Percentiles rank a stretch among this genome's conserved stretches.
Conservation (phyloP, 2,797 vertebrate species). For the Ispidina picta region DNA sequence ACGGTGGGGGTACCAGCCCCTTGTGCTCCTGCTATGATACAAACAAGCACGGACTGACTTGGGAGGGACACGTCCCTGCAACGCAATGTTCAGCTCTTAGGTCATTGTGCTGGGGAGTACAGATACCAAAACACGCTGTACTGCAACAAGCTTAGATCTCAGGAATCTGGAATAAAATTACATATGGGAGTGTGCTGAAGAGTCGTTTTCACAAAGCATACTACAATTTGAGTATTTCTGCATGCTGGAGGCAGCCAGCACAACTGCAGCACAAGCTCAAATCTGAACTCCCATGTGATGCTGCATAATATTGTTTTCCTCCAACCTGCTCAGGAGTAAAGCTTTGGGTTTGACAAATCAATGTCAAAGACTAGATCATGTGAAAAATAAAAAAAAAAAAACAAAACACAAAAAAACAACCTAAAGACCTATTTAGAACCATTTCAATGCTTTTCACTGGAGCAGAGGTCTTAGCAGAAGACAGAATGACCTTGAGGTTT, state of each 20-base stretch:
- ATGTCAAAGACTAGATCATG: neutral
- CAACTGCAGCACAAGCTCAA: neutral
- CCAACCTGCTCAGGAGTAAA: neutral
- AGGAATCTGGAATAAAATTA: neutral
- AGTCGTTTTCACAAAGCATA: neutral
- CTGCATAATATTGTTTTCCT: neutral
- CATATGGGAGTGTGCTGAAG: neutral
- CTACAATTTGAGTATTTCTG: neutral
- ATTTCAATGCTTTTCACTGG: neutral
- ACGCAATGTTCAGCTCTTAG: rapidly evolving
- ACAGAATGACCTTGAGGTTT: neutral
- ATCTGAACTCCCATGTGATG: neutral
- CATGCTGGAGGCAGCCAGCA: neutral
- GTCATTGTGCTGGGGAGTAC: neutral
- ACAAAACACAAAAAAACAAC: neutral
- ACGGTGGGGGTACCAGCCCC: neutral
- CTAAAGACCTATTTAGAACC: neutral
- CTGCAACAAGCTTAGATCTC: neutral
- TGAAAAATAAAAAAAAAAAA: neutral
- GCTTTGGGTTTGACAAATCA: neutral
- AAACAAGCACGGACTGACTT: neutral
- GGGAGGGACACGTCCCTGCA: neutral
- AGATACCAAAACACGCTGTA: neutral
- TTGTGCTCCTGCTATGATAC: neutral
- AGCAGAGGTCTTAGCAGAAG: neutral